These are phyloP conservation scores for Notarius quadriscutis DNA, from an alignment of 2,113 vertebrate genomes.

Conservation along the genomic window DNA sequence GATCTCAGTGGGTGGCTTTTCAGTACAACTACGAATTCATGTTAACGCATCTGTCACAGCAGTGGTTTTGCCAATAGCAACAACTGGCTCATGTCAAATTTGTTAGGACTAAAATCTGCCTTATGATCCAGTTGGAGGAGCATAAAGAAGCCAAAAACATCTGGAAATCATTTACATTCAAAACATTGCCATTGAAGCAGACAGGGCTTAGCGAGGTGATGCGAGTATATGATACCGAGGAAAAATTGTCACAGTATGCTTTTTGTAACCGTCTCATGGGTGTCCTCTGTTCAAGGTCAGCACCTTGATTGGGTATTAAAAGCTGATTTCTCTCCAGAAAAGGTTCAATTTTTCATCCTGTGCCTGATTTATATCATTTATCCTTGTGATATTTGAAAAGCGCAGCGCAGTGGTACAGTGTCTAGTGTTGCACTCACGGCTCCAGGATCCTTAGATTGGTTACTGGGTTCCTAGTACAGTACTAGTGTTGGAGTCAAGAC, in stretches of 20 bases:
- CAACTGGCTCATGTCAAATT: background rate
- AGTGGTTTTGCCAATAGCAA: background rate
- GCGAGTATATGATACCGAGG: background rate
- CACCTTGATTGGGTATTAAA: background rate
- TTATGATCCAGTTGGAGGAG: background rate
- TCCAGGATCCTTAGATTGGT: background rate
- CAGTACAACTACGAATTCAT: background rate
- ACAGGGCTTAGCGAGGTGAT: background rate
- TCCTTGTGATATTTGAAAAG: background rate
- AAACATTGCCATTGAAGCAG: background rate
- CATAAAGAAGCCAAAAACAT: background rate
- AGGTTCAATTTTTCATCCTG: background rate
- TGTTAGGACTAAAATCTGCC: background rate
- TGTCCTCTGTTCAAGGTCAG: background rate
- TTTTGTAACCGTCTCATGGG: background rate
- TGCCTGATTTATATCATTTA: background rate
- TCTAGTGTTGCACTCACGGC: background rate
- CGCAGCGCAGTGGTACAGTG: background rate
- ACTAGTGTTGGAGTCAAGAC: too few relatives aligned
- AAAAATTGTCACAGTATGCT: too few relatives aligned
- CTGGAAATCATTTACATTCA: background rate
- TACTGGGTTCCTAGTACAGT: background rate
- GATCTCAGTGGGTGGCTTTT: background rate
- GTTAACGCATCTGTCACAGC: background rate
- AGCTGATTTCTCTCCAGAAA: slow-evolving; percentile 1